Base-by-base conservation (phyloP, 92 coral and sea anemone genomes). In the Palythoa grandis region DNA sequence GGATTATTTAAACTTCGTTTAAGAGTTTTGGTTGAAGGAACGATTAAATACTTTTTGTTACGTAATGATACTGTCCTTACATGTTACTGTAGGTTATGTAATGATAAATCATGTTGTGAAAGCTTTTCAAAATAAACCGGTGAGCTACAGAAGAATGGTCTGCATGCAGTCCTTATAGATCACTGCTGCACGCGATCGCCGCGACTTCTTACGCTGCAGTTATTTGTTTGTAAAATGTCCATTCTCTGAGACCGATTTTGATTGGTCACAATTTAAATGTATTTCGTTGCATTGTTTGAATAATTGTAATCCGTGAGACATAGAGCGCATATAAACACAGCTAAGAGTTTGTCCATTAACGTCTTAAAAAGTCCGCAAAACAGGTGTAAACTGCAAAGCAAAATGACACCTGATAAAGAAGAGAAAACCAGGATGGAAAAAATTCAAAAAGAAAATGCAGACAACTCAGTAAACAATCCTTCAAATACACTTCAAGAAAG, bases 261-360 rank as follows among this genome's bases (percentile, higher is more conserved):
- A 80, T 80, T 80, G 85, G 85, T 48, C 58, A 40, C 22, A 47
- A 7, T 39, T 15, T 20, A 66, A 48, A 22, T 80, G 43, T 10
- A 47, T 65, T 80, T 78, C 72, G 7, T 11, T 53, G 20, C 38
- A 47, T 80, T 66, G 23, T 65, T 66, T 80, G 85, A 40, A 22
- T 47, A 80, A 80, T 80, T 22, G 85, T 50, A 43, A 68, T 61
- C 85, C 74, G 22, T 20, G 83, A 78, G 83, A 61, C 83, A 43
- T 14, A 35, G 38, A 65, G 57, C 57, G 22, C 63, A 16, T 47
- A 66, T 66, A 43, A 80, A 63, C 63, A 22, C 48, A 47, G 74
- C 63, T 16, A 4, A 2, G 56, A 53, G 15, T 3, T 65, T 53
- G 24, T 23, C 5, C 20, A 48, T 20, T 69, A 29, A 24, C 43